Base-by-base conservation (phyloP, 1,140 invertebrate species). In the Drosophila repleta region DNA sequence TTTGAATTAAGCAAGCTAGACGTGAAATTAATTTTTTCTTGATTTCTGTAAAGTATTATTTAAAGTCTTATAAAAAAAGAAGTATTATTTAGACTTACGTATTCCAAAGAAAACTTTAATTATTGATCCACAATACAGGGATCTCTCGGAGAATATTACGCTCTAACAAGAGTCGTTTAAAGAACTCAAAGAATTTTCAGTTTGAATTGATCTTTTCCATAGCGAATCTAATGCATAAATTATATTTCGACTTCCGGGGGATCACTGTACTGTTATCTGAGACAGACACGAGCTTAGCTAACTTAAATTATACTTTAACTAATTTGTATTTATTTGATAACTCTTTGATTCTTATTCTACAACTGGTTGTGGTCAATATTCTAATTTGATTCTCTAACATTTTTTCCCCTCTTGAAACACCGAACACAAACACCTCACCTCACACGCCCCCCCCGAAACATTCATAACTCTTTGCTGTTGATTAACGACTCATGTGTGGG, bases 291-390 rank as follows among this genome's bases (percentile, higher is more conserved):
- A 26, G 15, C n/a, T 45, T 6, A 4, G 32, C 10, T 18, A 51
- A 29, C 15, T 51, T 51, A 11, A 65, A 49, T 26, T 51, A 21
- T 51, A 48, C 46, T 72, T 55, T 13, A 73, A 80, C 57, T 81
- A 77, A 87, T 78, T 71, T 74, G 67, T 61, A 43, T 66, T 56
- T 51, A 68, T 4, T 57, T 67, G 51, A 37, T 67, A 66, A 81
- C 49, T 79, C 43, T 76, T 66, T 74, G 68, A 68, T 73, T 76
- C 49, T 45, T 41, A 18, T 57, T 69, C 49, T 71, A 68, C 56
- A 74, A 73, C 65, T 88, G 89, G 85, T 90, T 79, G 78, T 89
- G 85, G 78, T 73, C 79, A 89, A 70, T 68, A 78, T 90, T 74
- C 84, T 90, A 81, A 83, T 85, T 82, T 72, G 69, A 60, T 80